Conservation (phyloP, 30 jellyfish, hydroid and myxozoan genomes). For the Chironex yamaguchii region DNA sequence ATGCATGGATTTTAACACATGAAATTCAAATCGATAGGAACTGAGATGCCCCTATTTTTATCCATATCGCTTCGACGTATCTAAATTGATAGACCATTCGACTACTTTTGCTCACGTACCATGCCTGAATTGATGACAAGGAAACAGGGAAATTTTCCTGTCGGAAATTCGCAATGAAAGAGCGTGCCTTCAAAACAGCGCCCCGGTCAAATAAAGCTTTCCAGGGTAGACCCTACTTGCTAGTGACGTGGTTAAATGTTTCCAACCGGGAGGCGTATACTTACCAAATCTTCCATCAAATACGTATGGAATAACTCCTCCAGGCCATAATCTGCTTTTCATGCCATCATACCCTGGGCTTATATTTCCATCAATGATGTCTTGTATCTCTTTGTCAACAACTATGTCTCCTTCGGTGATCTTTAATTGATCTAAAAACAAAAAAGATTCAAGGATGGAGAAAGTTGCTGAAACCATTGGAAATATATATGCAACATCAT, state of each 20-base stretch:
- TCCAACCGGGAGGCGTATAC: neutral
- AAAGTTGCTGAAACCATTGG: no score
- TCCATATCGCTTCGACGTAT: no score
- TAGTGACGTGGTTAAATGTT: neutral
- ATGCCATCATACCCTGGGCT: slow-evolving; percentile 20
- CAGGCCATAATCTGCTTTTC: slow-evolving; percentile 46
- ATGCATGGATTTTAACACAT: no score
- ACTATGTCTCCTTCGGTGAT: slow-evolving; percentile 46
- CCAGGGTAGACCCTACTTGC: neutral
- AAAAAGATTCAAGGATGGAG: neutral
- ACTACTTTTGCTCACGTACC: no score
- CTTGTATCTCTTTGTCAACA: slow-evolving; percentile 9
- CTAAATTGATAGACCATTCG: no score
- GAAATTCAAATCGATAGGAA: no score
- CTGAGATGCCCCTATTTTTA: no score
- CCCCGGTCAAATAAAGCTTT: neutral
- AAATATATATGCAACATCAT: no score
- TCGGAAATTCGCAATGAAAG: no score
- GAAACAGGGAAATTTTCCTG: no score
- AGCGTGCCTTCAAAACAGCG: no score
- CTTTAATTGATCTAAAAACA: neutral
- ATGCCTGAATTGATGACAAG: no score
- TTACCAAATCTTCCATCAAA: slow-evolving; percentile 36
- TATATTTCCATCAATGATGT: slow-evolving; percentile 43
- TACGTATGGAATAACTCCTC: slow-evolving; percentile 30